These are phyloP conservation scores for Pachyuromys duprasi DNA, from an alignment of 2,797 vertebrate genomes.

Conservation along the genomic window DNA sequence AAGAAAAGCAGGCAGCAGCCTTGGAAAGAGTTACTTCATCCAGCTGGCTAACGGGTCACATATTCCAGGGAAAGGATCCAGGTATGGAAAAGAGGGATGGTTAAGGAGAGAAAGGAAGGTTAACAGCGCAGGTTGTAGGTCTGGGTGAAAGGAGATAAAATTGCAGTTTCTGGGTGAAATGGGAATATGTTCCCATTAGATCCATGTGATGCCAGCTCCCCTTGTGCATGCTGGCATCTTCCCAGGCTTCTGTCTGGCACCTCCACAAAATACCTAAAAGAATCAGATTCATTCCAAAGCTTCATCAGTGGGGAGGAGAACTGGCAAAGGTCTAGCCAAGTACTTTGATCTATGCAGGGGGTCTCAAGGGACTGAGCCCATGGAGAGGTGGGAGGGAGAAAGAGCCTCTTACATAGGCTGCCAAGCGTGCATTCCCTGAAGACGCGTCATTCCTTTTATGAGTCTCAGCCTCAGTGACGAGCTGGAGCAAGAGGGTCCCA, in stretches of 20 bases:
- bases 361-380: slow-evolving; percentile 69
- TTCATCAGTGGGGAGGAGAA: slow-evolving; percentile 25
- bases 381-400: slow-evolving; percentile 60
- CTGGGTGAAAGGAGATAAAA: slow-evolving; percentile 85
- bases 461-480: slow-evolving; percentile 46
- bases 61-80: slow-evolving; percentile 93
- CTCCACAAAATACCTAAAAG: slow-evolving; percentile 77
- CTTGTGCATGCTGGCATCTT: slow-evolving; percentile 75
- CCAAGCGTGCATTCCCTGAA: slow-evolving; percentile 72
- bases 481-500: slow-evolving; percentile 42
- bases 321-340: slow-evolving; percentile 68
- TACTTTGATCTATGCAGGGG: slow-evolving; percentile 79
- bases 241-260: slow-evolving; percentile 82
- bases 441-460: slow-evolving; percentile 69
- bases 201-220: slow-evolving; percentile 83
- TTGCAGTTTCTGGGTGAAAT: slow-evolving; percentile 89
- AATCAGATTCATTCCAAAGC: slow-evolving; percentile 78
- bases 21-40: slow-evolving; percentile 89
- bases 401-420: slow-evolving; percentile 9
- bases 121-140: slow-evolving; percentile 62
- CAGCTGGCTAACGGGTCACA: slow-evolving; percentile 88
- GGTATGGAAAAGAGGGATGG: slow-evolving; percentile 88
- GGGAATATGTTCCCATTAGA: slow-evolving; percentile 89
- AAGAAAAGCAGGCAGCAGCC: slow-evolving; percentile 80
- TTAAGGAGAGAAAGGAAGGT: slow-evolving; percentile 66